Conservation (phyloP, 1,140 invertebrate genomes). For the Aphaenogaster floridana region DNA sequence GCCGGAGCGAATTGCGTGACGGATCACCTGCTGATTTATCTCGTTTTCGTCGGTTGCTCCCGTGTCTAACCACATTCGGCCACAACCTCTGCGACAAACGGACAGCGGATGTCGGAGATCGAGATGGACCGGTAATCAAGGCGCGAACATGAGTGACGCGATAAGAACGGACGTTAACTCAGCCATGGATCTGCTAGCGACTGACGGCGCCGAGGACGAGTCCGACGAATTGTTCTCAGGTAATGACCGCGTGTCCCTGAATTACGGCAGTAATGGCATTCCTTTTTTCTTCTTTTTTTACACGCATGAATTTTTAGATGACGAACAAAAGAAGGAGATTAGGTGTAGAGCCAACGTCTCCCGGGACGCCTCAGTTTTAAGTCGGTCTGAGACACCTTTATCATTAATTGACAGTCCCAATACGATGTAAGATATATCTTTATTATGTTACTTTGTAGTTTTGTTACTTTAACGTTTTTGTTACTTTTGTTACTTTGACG, state of each 20-base stretch:
- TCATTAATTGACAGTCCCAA: constrained; percentile 22
- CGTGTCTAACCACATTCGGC: too few relatives aligned
- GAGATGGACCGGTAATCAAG: neutral
- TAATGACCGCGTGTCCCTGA: constrained; percentile 38
- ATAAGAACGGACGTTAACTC: neutral
- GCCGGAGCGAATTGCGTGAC: neutral
- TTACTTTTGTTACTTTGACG: constrained; percentile 29
- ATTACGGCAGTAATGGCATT: neutral
- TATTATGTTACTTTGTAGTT: constrained; percentile 45
- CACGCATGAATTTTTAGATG: constrained; percentile 68
- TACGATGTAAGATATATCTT: constrained; percentile 37
- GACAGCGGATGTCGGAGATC: too few relatives aligned
- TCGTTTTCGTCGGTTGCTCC: neutral
- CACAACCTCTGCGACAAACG: neutral
- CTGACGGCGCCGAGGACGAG: constrained; percentile 20
- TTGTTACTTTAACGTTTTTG: neutral
- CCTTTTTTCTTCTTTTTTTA: neutral
- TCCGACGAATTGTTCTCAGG: constrained; percentile 77
- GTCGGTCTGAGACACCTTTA: constrained; percentile 67
- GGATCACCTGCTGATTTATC: neutral
- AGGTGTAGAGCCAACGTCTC: constrained; percentile 21
- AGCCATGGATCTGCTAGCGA: neutral
- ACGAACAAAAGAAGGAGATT: constrained; percentile 59
- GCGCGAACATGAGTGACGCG: neutral
- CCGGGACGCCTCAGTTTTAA: constrained; percentile 51